Conservation (phyloP, 2,113 vertebrate species). For the Callionymus lyra region DNA sequence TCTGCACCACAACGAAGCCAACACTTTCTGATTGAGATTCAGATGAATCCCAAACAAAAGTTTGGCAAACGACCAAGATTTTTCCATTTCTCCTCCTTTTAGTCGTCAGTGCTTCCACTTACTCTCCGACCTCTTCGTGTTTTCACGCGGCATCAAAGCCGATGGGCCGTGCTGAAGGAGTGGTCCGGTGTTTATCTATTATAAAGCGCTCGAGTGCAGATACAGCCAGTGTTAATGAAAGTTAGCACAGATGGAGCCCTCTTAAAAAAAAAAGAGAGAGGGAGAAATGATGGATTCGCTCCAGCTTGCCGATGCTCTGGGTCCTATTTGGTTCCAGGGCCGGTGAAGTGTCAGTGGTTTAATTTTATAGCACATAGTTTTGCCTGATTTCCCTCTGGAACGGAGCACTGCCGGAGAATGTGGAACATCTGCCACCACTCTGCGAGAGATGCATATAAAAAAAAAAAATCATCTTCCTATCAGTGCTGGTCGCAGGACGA, state of each 20-base stretch:
- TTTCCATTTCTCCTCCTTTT: too few relatives aligned
- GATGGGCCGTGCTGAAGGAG: constrained; percentile 27
- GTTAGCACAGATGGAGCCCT: constrained; percentile 57
- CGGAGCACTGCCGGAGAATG: constrained; percentile 56
- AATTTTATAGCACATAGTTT: constrained; percentile 71
- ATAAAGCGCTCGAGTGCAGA: constrained; percentile 35
- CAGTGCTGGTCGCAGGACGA: constrained; percentile 37
- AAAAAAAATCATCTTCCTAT: constrained; percentile 52
- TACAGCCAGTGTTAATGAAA: constrained; percentile 55
- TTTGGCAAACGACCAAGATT: too few relatives aligned
- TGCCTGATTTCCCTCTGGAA: constrained; percentile 68
- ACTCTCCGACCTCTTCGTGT: constrained; percentile 8
- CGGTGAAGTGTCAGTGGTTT: constrained; percentile 66
- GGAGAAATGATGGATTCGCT: constrained; percentile 61
- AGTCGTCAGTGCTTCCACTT: constrained; percentile 5
- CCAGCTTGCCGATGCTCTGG: constrained; percentile 56
- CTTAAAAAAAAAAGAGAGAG: too few relatives aligned
- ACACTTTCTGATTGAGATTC: too few relatives aligned
- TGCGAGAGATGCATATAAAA: constrained; percentile 49
- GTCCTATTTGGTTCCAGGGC: constrained; percentile 63
- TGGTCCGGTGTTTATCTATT: constrained; percentile 37
- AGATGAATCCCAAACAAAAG: too few relatives aligned
- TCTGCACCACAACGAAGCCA: too few relatives aligned
- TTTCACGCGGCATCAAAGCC: constrained; percentile 30
- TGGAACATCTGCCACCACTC: constrained; percentile 66